A percentile compares a stretch with the other conserved stretches of the same genome.
Conservation (phyloP, 2,797 vertebrate genomes). For the Cirrhinus mrigala region DNA sequence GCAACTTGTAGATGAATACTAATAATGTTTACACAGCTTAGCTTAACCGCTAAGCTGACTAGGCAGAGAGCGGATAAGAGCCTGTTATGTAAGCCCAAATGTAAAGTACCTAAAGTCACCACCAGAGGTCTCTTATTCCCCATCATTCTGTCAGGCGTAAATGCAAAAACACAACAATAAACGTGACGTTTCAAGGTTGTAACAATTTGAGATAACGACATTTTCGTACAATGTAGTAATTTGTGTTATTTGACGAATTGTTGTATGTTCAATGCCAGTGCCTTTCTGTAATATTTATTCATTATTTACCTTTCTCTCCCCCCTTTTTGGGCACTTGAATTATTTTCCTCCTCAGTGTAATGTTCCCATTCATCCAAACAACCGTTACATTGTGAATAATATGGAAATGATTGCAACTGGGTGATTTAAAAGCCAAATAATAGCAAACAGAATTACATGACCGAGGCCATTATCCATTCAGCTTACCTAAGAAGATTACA, state of each 20-base stretch:
- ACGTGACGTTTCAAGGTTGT: background rate
- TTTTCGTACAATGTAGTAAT: background rate
- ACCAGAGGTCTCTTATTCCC: constrained; percentile 51
- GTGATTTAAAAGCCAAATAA: constrained; percentile 37
- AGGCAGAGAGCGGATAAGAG: constrained; percentile 23
- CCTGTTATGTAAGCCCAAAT: constrained; percentile 50
- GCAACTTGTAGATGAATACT: constrained; percentile 16
- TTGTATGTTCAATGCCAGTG: background rate
- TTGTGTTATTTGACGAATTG: background rate
- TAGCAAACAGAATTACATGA: constrained; percentile 37
- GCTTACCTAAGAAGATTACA: constrained; percentile 36
- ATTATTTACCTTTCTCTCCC: background rate
- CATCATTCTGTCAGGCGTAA: background rate
- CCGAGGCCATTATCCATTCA: constrained; percentile 15
- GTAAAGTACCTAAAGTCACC: constrained; percentile 16
- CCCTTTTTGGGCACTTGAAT: background rate
- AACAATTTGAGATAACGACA: background rate
- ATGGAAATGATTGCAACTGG: background rate
- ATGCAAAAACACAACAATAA: constrained; percentile 1
- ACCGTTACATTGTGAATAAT: constrained; percentile 33
- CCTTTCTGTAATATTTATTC: background rate
- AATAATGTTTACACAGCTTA: constrained; percentile 30
- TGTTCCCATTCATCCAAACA: constrained; percentile 9
- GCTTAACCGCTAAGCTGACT: background rate
- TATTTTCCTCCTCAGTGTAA: background rate